Evolutionary conservation across 2,888 invertebrate species (phyloP).

Genomic region (Thalpophila matura): DNA sequence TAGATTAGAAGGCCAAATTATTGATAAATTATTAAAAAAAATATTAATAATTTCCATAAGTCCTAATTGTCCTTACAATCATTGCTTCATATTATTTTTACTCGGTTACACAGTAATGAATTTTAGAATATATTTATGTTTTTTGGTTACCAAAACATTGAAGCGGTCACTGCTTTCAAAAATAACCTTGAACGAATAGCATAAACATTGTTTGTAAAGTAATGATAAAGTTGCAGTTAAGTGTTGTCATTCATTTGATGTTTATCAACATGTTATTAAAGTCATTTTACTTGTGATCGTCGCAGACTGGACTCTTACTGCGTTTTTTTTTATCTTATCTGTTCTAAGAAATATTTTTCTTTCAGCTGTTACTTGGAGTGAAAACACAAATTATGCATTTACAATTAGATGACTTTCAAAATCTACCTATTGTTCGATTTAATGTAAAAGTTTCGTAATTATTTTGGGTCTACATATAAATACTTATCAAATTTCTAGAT

Average conservation of each 20-base stretch:
- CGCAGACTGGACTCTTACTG: neutral
- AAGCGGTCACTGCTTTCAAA: neutral
- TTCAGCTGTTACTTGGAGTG: no score
- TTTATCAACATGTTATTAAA: neutral
- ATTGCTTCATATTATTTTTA: conserved; percentile 9
- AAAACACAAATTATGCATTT: no score
- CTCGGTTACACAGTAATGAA: conserved; percentile 7
- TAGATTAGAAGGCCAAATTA: conserved; percentile 11
- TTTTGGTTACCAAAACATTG: conserved; percentile 3
- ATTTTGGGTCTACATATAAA: no score
- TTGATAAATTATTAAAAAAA: no score
- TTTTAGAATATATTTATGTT: conserved; percentile 32
- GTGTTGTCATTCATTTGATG: neutral
- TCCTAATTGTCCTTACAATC: neutral
- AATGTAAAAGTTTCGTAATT: no score
- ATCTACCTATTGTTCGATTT: no score
- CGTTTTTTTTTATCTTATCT: neutral
- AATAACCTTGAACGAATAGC: conserved; percentile 12
- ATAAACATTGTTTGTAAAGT: neutral
- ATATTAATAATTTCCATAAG: neutral
- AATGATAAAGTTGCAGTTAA: neutral
- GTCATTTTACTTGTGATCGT: neutral
- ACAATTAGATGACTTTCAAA: no score
- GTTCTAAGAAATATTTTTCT: no score
- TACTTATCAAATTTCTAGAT: no score